Conservation (phyloP, 2,797 vertebrate genomes). For the Chelonia mydas region DNA sequence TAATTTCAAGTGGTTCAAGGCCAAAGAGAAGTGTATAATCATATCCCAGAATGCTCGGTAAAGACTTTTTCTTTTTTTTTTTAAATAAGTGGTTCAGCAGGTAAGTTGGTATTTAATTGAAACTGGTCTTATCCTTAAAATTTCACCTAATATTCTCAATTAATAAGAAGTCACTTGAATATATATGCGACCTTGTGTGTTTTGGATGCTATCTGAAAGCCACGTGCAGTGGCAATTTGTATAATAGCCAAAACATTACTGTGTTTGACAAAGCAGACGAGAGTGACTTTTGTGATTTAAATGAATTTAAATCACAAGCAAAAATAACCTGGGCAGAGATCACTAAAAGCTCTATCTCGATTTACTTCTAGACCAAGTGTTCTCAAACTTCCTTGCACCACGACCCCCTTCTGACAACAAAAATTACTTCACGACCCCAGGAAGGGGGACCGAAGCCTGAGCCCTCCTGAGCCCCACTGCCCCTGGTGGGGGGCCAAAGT, state of each 20-base stretch:
- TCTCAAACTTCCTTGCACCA: neutral
- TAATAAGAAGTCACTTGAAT: neutral
- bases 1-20: conserved; percentile 74
- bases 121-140: conserved; percentile 35
- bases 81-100: neutral
- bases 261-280: conserved; percentile 21
- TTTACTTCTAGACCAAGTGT: conserved; percentile 1
- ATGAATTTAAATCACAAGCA: conserved; percentile 26
- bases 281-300: conserved; percentile 36
- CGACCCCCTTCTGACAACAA: no score
- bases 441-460: no score
- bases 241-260: conserved; percentile 10
- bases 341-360: conserved; percentile 38
- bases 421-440: no score
- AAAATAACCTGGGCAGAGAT: conserved; percentile 50
- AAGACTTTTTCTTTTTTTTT: neutral
- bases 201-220: conserved; percentile 35
- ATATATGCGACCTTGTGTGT: conserved; percentile 21
- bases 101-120: conserved; percentile 42
- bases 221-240: neutral
- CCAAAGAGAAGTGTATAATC: conserved; percentile 55
- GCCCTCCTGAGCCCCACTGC: no score
- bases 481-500: no score
- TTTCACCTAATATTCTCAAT: conserved; percentile 23
- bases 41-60: neutral